Evolutionary conservation across 2,797 vertebrate species (phyloP).

Genomic region (Carapus acus): DNA sequence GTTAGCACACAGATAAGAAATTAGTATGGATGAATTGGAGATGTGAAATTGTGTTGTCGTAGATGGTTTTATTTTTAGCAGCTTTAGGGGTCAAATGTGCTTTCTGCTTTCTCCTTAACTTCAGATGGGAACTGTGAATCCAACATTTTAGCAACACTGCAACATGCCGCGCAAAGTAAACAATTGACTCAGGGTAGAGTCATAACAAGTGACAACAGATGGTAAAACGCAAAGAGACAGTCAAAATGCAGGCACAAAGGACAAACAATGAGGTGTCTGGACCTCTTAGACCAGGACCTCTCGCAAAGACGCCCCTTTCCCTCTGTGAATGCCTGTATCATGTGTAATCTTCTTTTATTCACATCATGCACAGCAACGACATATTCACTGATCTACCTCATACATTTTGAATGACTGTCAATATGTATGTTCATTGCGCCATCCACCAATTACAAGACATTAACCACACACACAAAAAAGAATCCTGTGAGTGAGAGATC

Average conservation of each 20-base stretch:
- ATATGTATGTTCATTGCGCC: constrained; percentile 45
- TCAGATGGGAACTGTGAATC: no score
- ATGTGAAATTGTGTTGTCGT: no score
- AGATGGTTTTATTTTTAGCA: no score
- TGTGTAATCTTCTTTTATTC: constrained; percentile 53
- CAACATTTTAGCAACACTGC: no score
- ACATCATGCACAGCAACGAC: constrained; percentile 52
- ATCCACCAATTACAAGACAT: constrained; percentile 61
- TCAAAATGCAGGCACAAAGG: constrained; percentile 27
- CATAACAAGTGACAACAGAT: constrained; percentile 16
- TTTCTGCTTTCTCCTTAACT: no score
- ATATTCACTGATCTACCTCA: constrained; percentile 51
- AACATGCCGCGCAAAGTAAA: constrained; percentile 18
- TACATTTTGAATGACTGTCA: constrained; percentile 53
- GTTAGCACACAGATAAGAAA: no score
- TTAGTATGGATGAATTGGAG: not conserved
- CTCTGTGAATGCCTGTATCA: constrained; percentile 48
- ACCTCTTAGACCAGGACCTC: constrained; percentile 2
- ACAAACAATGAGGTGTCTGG: constrained; percentile 15
- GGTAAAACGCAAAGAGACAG: constrained; percentile 12
- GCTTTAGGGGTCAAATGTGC: no score
- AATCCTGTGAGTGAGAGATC: constrained; percentile 34
- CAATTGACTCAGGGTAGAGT: constrained; percentile 1
- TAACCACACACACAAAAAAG: constrained; percentile 48
- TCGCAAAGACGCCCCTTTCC: constrained; percentile 35